phyloP scores from a whole-genome alignment of 2,113 vertebrate species.

The Sapajus apella region DNA sequence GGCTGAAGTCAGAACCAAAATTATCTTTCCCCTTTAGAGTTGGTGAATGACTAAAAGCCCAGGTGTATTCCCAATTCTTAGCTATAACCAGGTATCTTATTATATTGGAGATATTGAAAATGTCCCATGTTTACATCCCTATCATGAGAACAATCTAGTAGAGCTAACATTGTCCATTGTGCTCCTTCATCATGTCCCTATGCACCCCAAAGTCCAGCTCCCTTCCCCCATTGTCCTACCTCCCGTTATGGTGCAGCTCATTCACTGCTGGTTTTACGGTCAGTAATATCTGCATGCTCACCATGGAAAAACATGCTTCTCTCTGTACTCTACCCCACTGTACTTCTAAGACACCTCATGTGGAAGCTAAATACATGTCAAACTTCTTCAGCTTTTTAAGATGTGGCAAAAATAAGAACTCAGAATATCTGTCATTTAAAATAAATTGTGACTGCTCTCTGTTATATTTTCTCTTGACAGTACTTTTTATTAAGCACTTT shows the following conservation, averaged over 20 bases:
- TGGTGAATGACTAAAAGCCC: background rate
- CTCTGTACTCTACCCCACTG: background rate
- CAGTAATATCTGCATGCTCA: background rate
- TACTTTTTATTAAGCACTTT: background rate
- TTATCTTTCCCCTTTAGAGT: background rate
- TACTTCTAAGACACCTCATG: background rate
- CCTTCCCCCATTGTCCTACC: background rate
- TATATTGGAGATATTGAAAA: background rate
- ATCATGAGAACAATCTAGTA: background rate
- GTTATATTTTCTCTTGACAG: background rate
- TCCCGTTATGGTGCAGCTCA: background rate
- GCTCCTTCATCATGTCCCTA: background rate
- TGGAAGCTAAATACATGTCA: background rate
- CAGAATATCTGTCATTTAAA: background rate
- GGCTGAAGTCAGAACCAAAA: background rate
- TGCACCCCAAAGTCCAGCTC: background rate
- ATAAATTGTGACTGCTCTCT: background rate
- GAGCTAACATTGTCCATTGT: background rate
- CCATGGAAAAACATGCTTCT: background rate
- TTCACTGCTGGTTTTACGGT: background rate
- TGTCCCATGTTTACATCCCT: background rate
- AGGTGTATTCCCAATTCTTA: background rate
- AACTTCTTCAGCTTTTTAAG: conserved; percentile 36
- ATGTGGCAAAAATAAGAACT: background rate
- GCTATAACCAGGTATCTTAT: background rate